Evolutionary conservation across 2,113 vertebrate genomes (phyloP), one percentile per base, ranked within the genome.

Genomic region (Alosa alosa): DNA sequence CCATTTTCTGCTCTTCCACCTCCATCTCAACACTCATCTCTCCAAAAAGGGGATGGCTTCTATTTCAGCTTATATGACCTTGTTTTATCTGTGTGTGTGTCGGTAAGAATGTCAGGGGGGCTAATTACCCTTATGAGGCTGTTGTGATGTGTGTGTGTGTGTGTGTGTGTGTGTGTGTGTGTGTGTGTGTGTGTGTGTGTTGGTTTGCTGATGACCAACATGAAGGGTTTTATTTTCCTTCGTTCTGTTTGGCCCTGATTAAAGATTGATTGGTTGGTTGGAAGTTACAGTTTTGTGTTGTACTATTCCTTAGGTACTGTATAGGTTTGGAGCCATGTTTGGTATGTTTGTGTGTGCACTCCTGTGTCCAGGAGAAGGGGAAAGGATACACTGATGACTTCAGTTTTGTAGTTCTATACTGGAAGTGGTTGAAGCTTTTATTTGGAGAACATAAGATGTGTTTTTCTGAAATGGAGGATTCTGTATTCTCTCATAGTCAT

Each of bases 1-100:
- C 84, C 88, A 47, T 87, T 85, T 86, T 83, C 82, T 49, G 31
- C n/a, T 41, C 83, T 22, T 82, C 82, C n/a, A 31, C 82, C 20
- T 84, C 81, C 68, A 81, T 81, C 72, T 81, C 72, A 72, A 81
- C 78, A n/a, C 85, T 86, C 52, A 25, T 68, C 78, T 72, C 3
- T 31, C 75, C 60, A 46, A 52, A 85, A 86, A 86, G 78, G 41
- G 83, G 36, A 52, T 49, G 50, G 13, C 46, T 64, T 9, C 25
- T 9, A 10, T 60, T 64, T 84, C 72, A 39, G 25, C 2, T 75
- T 8, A 5, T 81, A 39, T 85, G 85, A 84, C 83, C 57, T 44
- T 81, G 55, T 36, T 72, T 36, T 72, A 18, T 22, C 55, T 22
- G 83, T 31, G 57, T 6, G 18, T 60, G 31, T 82, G 22, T 60